Evolutionary conservation across 2,888 invertebrate species (phyloP).

Genomic region (Agrotis ipsilon): DNA sequence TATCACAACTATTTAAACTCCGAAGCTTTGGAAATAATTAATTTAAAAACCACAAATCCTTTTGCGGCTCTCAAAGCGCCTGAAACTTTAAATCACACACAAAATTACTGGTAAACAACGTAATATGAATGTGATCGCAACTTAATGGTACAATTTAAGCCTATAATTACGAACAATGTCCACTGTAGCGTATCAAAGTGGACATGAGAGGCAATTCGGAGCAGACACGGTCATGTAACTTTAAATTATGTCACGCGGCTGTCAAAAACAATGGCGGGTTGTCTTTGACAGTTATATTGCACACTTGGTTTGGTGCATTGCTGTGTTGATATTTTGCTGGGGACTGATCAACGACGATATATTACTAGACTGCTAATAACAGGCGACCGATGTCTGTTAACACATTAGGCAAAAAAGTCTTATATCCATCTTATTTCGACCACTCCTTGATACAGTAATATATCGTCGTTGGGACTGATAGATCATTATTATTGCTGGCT

Average conservation of each 20-base stretch:
- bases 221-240: slow-evolving; percentile 65
- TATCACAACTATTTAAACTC: no score
- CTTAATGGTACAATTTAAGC: slow-evolving; percentile 44
- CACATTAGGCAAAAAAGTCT: no score
- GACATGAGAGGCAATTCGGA: slow-evolving; percentile 69
- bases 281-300: slow-evolving; percentile 56
- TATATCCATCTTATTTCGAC: no score
- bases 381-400: no score
- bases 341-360: no score
- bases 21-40: slow-evolving; percentile 10
- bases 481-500: slow-evolving; percentile 8
- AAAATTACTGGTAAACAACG: slow-evolving; percentile 36
- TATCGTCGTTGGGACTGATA: no score
- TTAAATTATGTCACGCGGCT: slow-evolving; percentile 68
- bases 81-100: slow-evolving; percentile 37
- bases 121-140: slow-evolving; percentile 44
- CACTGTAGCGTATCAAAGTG: slow-evolving; percentile 65
- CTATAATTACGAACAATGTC: slow-evolving; percentile 61
- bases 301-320: slow-evolving; percentile 46
- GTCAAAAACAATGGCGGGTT: slow-evolving; percentile 59
- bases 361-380: no score
- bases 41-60: slow-evolving; percentile 45
- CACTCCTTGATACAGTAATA: no score
- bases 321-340: slow-evolving; percentile 1
- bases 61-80: slow-evolving; percentile 5